Base-by-base conservation (phyloP, 2,113 vertebrate genomes). In the Ammodytes dubius region DNA sequence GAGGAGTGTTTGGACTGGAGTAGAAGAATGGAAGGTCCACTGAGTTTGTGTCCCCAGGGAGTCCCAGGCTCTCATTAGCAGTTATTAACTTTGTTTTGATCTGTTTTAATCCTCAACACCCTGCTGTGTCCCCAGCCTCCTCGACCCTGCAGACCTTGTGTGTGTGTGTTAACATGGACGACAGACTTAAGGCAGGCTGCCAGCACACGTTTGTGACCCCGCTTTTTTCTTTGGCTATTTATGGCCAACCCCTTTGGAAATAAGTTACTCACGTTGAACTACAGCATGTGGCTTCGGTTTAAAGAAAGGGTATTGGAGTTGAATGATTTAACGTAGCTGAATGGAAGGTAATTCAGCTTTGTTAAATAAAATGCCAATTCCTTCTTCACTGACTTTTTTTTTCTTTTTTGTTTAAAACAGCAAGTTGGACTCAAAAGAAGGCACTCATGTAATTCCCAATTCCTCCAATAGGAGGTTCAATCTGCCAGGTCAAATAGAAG, bases 1-100 rank as follows among this genome's bases (percentile, higher is more conserved):
- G 6, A 66, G 75, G 65, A 83, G 70, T 79, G 76, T 89, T 83
- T 83, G 58, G 77, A 69, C 53, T 42, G 4, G 54, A 70, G 72
- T 45, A 53, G 76, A 77, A 70, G 81, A 88, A 87, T 79, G 69
- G 84, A 83, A 90, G 77, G 59, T 79, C 66, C 46, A 61, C 85
- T 53, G 70, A 52, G 70, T 76, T 77, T 12, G 79, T 40, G 68
- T 87, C 90, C 87, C 89, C 82, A 61, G 89, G 91, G 90, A 86
- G 87, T 74, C 84, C 7, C 46, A 53, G 88, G 64, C 87, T 86
- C 95, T 95, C 94, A 92, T 95, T 95, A 95, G 88, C 88, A 82
- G 89, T 88, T 93, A 93, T 95, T 94, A 93, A 90, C 89, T 91
- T 87, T 88, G 94, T 94, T 94, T 94, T 95, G 93, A 93, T 95